A percentile compares a stretch with the other conserved stretches of the same genome.
phyloP scores from a whole-genome alignment of 1,140 invertebrate species.

The Macrobrachium nipponense region DNA sequence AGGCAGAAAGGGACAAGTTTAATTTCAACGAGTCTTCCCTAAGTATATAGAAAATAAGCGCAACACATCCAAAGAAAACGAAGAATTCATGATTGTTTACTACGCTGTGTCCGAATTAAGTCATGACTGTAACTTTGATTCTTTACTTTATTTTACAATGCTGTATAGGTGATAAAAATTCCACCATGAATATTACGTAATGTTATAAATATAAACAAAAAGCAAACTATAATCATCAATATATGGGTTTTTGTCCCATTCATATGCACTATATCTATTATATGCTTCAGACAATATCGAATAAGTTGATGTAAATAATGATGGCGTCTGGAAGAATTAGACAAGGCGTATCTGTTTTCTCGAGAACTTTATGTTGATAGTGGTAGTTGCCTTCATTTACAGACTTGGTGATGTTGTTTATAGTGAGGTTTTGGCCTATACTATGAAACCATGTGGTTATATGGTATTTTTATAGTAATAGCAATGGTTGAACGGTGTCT shows the following conservation, averaged over 20 bases:
- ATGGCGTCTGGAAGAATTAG: conserved; percentile 29
- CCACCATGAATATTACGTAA: neutral
- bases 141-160: too few species aligned
- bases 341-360: conserved; percentile 49
- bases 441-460: conserved; percentile 25
- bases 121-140: neutral
- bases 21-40: too few species aligned
- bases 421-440: conserved; percentile 10
- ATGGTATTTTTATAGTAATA: conserved; percentile 22
- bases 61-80: conserved; percentile 21
- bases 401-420: neutral
- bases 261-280: neutral
- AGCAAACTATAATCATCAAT: neutral
- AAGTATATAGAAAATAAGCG: too few species aligned
- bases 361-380: conserved; percentile 26
- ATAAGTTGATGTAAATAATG: conserved; percentile 43
- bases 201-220: neutral
- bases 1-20: too few species aligned
- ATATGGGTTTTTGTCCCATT: neutral
- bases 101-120: conserved; percentile 9
- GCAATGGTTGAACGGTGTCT: neutral
- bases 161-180: neutral
- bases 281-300: neutral
- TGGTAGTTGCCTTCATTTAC: neutral
- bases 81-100: conserved; percentile 43